These are phyloP conservation scores for Balanococcus diminutus DNA, from an alignment of 2,888 invertebrate genomes.

Conservation along the genomic window DNA sequence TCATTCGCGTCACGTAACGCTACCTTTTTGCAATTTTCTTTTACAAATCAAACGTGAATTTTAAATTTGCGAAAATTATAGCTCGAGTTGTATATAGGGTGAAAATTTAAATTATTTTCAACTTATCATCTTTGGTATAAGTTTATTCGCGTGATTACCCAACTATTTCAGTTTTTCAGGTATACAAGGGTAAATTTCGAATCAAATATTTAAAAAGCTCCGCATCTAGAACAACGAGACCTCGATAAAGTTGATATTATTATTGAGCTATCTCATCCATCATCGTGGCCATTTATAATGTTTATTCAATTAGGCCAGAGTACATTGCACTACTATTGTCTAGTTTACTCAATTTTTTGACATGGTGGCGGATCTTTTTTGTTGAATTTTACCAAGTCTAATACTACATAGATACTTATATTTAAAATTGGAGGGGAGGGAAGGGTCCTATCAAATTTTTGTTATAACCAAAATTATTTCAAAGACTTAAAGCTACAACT, in stretches of 20 bases:
- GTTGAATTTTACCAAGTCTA: too few relatives aligned
- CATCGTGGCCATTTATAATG: slow-evolving; percentile 14
- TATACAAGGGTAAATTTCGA: not conserved
- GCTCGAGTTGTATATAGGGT: not conserved
- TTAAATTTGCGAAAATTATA: not conserved
- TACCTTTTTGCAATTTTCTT: not conserved
- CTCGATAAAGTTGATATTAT: slow-evolving; percentile 17
- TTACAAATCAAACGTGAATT: slow-evolving; percentile 12
- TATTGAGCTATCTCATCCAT: not conserved
- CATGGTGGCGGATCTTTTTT: too few relatives aligned
- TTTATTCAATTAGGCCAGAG: slow-evolving; percentile 9
- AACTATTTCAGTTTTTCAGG: not conserved
- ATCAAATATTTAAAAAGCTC: slow-evolving; percentile 3
- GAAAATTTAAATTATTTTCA: slow-evolving; percentile 16
- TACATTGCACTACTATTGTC: not conserved
- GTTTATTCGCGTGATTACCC: not conserved
- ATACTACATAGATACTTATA: too few relatives aligned
- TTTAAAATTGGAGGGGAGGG: too few relatives aligned
- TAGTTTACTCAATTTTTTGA: too few relatives aligned
- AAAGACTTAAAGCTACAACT: too few relatives aligned
- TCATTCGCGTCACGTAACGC: slow-evolving; percentile 17
- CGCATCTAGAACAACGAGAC: not conserved
- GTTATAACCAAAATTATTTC: too few relatives aligned
- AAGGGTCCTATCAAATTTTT: too few relatives aligned
- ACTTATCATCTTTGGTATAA: not conserved